A percentile compares a stretch with the other conserved stretches of the same genome.
Evolutionary conservation across 2,113 vertebrate species (phyloP).

Genomic region (Promerops cafer): DNA sequence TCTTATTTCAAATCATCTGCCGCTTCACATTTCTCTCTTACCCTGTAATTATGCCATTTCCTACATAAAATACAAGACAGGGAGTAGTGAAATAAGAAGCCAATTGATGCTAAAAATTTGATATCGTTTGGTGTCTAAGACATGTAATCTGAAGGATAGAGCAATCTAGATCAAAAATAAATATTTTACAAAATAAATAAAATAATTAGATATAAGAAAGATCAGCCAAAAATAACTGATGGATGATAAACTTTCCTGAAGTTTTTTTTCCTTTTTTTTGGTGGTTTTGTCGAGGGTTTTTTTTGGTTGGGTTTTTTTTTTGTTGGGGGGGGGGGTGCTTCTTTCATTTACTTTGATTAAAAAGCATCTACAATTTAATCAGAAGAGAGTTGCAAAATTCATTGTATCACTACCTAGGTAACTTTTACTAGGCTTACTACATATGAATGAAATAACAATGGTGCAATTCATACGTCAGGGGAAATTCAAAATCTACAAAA

Average conservation of each 20-base stretch:
- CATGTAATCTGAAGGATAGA: neutral
- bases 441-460: neutral
- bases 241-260: neutral
- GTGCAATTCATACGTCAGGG: neutral
- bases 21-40: neutral
- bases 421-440: neutral
- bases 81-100: neutral
- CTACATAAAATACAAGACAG: neutral
- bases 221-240: neutral
- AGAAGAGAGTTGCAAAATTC: neutral
- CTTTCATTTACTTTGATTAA: neutral
- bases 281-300: no score
- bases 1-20: neutral
- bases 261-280: neutral
- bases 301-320: no score
- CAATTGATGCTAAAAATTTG: neutral
- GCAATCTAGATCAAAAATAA: neutral
- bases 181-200: neutral
- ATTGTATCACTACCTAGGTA: neutral
- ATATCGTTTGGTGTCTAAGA: neutral
- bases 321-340: neutral
- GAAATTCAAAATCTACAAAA: neutral
- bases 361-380: neutral
- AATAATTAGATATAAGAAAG: neutral
- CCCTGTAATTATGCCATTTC: neutral